Evolutionary conservation across 1,140 invertebrate species (phyloP).

Genomic region (Diachasmimorpha longicaudata): DNA sequence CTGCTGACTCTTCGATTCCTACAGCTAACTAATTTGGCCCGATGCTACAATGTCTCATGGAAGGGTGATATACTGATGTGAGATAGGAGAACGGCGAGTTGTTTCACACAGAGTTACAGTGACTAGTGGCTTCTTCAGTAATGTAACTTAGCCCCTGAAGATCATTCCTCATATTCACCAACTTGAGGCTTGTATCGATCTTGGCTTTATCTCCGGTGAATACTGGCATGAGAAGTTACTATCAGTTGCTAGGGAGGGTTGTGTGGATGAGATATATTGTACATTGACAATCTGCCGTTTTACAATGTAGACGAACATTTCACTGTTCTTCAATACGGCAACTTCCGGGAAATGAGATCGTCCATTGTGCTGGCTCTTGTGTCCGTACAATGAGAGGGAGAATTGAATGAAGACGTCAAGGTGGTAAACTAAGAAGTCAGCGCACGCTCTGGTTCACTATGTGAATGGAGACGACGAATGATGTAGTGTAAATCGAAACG

Average conservation of each 20-base stretch:
- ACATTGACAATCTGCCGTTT: neutral
- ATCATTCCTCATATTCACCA: too few species aligned
- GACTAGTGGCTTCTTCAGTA: neutral
- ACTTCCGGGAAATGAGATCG: neutral
- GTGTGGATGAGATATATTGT: neutral
- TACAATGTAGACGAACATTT: neutral
- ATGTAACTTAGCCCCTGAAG: too few species aligned
- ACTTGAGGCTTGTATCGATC: neutral
- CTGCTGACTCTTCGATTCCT: neutral
- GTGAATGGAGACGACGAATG: neutral
- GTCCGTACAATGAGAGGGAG: neutral
- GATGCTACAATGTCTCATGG: neutral
- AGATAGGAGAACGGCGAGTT: neutral
- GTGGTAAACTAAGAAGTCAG: neutral
- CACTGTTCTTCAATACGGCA: neutral
- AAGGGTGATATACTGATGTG: conserved; percentile 17
- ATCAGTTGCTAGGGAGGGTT: too few species aligned
- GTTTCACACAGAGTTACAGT: neutral
- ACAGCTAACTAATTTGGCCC: conserved; percentile 19
- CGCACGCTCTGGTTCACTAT: neutral
- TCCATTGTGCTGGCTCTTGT: neutral
- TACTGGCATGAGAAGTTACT: neutral
- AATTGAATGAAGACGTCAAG: neutral
- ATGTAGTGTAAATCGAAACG: neutral
- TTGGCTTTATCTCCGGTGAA: neutral